Evolutionary conservation across 2,797 vertebrate species (phyloP).

Genomic region (Hirundo rustica): DNA sequence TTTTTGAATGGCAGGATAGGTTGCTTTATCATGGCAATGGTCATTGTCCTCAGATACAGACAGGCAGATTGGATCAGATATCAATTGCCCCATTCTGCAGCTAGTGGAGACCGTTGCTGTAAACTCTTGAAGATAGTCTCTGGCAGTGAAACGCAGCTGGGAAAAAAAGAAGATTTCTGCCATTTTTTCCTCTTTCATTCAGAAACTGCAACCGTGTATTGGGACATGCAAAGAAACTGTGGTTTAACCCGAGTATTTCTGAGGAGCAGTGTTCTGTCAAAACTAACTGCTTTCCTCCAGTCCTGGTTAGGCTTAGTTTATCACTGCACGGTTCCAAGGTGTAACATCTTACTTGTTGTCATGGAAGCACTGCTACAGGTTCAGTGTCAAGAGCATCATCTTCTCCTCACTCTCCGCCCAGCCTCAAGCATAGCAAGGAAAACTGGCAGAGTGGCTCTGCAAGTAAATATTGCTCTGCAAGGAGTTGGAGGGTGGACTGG

Average conservation of each 20-base stretch:
- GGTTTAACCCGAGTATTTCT: not conserved
- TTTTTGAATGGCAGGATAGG: not conserved
- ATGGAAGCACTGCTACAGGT: slow-evolving; percentile 62
- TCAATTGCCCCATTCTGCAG: not conserved
- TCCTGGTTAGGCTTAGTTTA: slow-evolving; percentile 51
- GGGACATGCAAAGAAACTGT: not conserved
- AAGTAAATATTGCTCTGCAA: not conserved
- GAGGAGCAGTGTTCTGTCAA: not conserved
- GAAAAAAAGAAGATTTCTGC: not conserved
- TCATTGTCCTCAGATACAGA: not conserved
- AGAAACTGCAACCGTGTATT: not conserved
- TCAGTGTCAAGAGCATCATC: slow-evolving; percentile 41
- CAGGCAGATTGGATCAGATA: not conserved
- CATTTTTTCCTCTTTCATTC: not conserved
- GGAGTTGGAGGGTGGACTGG: not conserved
- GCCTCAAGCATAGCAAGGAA: not conserved
- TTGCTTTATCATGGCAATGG: not conserved
- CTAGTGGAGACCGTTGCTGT: not conserved
- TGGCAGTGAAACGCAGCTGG: not conserved
- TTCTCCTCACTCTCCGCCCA: accelerated
- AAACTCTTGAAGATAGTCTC: not conserved
- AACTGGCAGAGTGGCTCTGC: not conserved
- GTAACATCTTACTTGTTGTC: slow-evolving; percentile 71
- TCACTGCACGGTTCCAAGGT: not conserved
- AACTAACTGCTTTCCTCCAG: slow-evolving; percentile 20